Evolutionary conservation across 2,113 vertebrate genomes (phyloP), one percentile per base, ranked within the genome.

Genomic region (Mustelus asterias): DNA sequence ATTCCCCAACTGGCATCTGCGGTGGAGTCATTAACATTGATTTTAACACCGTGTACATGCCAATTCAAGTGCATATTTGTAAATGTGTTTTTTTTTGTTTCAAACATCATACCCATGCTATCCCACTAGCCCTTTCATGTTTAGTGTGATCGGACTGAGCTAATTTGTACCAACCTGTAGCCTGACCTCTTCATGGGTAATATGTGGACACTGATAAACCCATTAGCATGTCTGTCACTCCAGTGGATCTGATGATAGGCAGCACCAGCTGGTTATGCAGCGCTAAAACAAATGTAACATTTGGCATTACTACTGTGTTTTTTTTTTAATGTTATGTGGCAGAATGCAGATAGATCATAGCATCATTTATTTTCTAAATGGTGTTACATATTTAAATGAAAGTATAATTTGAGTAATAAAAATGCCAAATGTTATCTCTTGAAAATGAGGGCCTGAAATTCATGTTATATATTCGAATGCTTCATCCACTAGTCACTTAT

Each of bases 191-290:
- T 8, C 29, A 67, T 60, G 37, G 60, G 60, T 63, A 63, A 65
- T 93, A 58, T 37, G 60, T 93, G 60, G 89, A 58, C 63, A 37
- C 60, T 93, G 89, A 65, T 60, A 20, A 60, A 93, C 33, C 63
- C n/a, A 93, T 93, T 93, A 93, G 33, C 60, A 93, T 9, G 89
- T 93, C 89, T 93, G 37, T 93, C 89, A 67, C 89, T 93, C 60
- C 89, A 60, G 88, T 63, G 60, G 29, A 92, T 63, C 58, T 63
- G 88, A 26, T 60, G 88, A 33, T 29, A 63, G 88, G 13, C 0
- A 63, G 29, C 58, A 60, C 54, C 58, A 65, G 89, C 89, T 93
- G 89, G 60, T 22, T 67, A 41, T 37, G 63, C 89, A n/a, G 26
- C 63, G 10, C 26, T 16, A 63, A 29, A 63, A 11, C 29, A 37